These are phyloP conservation scores for Drosophila barbarae DNA, from an alignment of 2,888 invertebrate genomes.

Conservation along the genomic window DNA sequence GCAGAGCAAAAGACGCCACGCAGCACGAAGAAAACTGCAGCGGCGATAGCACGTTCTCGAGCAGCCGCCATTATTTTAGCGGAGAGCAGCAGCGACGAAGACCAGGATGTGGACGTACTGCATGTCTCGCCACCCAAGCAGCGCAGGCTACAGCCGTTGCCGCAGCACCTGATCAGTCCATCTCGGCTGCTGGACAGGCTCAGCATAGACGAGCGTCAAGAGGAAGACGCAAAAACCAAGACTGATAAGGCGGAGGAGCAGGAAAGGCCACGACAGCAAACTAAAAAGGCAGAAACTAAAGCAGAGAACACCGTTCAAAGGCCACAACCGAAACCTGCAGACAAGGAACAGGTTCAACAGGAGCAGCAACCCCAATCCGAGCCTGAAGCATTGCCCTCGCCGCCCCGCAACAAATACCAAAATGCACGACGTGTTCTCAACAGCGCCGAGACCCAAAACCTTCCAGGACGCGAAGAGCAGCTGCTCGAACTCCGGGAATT, in stretches of 20 bases:
- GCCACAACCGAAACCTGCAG: not conserved
- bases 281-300: constrained; percentile 12
- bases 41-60: constrained; percentile 9
- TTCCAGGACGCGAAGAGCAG: constrained; percentile 91
- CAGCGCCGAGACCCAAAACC: constrained; percentile 79
- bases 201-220: constrained; percentile 73
- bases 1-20: constrained; percentile 66
- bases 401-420: constrained; percentile 76
- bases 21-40: constrained; percentile 58
- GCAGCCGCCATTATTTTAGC: constrained; percentile 20
- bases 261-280: not conserved
- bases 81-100: constrained; percentile 26
- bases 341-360: not conserved
- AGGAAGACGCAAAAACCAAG: constrained; percentile 29
- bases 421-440: constrained; percentile 78
- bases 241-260: constrained; percentile 32
- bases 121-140: constrained; percentile 78
- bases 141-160: constrained; percentile 53
- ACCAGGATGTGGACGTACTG: constrained; percentile 32
- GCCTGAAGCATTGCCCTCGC: constrained; percentile 32
- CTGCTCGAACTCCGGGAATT: constrained; percentile 85
- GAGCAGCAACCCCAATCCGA: not conserved
- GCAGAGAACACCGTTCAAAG: constrained; percentile 1
- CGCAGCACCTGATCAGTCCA: constrained; percentile 75
- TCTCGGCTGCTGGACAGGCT: constrained; percentile 75